Percentiles rank a stretch among this genome's conserved stretches.
These are phyloP conservation scores for Alaudala cheleensis DNA, from an alignment of 2,113 vertebrate species.

Conservation along the genomic window DNA sequence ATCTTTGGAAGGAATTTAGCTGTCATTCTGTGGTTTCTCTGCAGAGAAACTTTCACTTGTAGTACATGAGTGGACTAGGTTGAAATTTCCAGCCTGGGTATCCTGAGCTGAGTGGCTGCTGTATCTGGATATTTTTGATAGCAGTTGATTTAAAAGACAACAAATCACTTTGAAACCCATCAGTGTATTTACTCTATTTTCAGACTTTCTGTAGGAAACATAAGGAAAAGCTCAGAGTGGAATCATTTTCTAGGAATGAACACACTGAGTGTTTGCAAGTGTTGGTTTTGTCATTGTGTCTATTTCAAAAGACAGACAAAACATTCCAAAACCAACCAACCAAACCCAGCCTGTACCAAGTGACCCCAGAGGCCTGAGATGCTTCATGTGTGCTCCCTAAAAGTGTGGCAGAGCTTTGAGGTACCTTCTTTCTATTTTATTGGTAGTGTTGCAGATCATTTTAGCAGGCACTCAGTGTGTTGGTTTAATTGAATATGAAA, in stretches of 20 bases:
- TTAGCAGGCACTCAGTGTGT: neutral
- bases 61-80: neutral
- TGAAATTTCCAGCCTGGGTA: neutral
- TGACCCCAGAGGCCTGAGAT: accelerated
- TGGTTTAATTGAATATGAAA: neutral
- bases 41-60: neutral
- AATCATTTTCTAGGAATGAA: neutral
- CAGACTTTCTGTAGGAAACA: neutral
- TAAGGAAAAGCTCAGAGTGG: neutral
- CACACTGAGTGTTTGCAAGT: neutral
- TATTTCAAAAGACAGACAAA: neutral
- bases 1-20: neutral
- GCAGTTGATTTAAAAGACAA: neutral
- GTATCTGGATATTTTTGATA: neutral
- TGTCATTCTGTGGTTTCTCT: accelerated
- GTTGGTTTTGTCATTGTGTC: neutral
- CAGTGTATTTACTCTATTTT: neutral
- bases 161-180: neutral
- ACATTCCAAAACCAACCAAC: neutral
- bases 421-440: neutral
- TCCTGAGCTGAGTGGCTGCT: neutral
- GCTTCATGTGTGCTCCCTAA: neutral
- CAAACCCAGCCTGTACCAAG: neutral
- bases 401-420: neutral
- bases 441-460: neutral